These are phyloP conservation scores for Riparia riparia DNA, from an alignment of 2,113 vertebrate genomes.

Conservation along the genomic window DNA sequence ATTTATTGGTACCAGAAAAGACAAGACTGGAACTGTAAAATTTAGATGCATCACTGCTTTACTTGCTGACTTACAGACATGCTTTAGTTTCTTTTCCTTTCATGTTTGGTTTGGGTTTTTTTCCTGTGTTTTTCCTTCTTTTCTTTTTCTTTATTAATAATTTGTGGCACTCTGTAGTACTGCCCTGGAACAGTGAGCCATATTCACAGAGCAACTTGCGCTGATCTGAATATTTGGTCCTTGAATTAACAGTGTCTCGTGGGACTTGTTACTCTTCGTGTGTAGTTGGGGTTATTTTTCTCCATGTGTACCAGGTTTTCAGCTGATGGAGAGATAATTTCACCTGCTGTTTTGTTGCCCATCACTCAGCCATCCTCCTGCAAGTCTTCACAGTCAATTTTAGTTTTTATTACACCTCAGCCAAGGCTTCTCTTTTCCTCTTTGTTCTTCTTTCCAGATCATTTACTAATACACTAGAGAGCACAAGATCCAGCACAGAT, in stretches of 20 bases:
- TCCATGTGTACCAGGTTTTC: not conserved
- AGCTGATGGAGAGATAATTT: not conserved
- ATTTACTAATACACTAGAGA: not conserved
- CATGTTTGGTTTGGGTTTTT: not conserved
- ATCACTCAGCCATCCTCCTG: not conserved
- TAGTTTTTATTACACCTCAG: not conserved
- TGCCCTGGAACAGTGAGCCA: not conserved
- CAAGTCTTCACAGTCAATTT: constrained; percentile 2
- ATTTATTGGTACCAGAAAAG: not conserved
- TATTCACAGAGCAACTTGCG: not conserved
- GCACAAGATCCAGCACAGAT: not conserved
- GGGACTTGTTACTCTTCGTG: not conserved
- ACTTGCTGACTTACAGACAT: not conserved
- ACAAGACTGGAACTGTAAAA: not conserved
- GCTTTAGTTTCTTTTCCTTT: not conserved
- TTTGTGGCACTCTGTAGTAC: not conserved
- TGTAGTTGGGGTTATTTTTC: not conserved
- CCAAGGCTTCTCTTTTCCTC: not conserved
- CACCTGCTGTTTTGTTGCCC: not conserved
- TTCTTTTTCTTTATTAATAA: not conserved
- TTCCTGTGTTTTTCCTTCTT: accelerated
- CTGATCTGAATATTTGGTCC: not conserved
- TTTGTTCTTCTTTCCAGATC: not conserved
- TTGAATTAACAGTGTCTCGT: not conserved
- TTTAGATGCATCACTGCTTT: not conserved